Evolutionary conservation across 2,888 invertebrate species (phyloP).

Genomic region (Mythimna lalbum): DNA sequence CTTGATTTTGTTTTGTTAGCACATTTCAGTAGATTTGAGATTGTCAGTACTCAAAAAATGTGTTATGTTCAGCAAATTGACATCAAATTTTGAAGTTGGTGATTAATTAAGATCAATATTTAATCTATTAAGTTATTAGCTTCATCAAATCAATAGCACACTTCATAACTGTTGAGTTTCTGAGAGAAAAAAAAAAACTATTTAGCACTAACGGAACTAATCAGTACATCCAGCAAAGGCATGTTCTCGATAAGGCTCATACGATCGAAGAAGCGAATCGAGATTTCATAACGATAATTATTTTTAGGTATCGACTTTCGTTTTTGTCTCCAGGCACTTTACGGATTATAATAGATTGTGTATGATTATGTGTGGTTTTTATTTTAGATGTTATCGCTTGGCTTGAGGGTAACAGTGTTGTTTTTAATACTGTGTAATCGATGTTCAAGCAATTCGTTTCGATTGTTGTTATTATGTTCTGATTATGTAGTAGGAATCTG

Average conservation of each 20-base stretch:
- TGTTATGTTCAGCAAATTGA: not conserved
- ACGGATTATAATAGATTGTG: slow-evolving; percentile 62
- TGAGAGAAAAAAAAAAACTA: slow-evolving; percentile 22
- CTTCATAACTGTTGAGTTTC: not conserved
- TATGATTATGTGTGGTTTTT: slow-evolving; percentile 64
- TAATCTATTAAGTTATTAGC: not conserved
- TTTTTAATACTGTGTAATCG: slow-evolving; percentile 38
- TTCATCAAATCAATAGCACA: slow-evolving; percentile 8
- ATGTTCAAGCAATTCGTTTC: slow-evolving; percentile 39
- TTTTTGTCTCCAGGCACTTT: slow-evolving; percentile 62
- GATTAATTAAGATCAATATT: slow-evolving; percentile 2
- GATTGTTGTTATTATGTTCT: slow-evolving; percentile 52
- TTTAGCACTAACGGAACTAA: slow-evolving; percentile 57
- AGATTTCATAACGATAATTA: slow-evolving; percentile 66
- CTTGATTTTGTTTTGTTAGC: not conserved
- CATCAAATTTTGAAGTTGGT: not conserved
- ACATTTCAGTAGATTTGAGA: not conserved
- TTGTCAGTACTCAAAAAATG: not conserved
- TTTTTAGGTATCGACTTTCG: slow-evolving; percentile 64
- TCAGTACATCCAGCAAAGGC: slow-evolving; percentile 42
- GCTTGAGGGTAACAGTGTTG: slow-evolving; percentile 49
- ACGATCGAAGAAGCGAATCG: slow-evolving; percentile 49
- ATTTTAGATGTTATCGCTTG: slow-evolving; percentile 61
- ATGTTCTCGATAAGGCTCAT: slow-evolving; percentile 52
- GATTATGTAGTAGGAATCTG: slow-evolving; percentile 33